Conservation (phyloP, 2,113 vertebrate species). For the Micromys minutus region DNA sequence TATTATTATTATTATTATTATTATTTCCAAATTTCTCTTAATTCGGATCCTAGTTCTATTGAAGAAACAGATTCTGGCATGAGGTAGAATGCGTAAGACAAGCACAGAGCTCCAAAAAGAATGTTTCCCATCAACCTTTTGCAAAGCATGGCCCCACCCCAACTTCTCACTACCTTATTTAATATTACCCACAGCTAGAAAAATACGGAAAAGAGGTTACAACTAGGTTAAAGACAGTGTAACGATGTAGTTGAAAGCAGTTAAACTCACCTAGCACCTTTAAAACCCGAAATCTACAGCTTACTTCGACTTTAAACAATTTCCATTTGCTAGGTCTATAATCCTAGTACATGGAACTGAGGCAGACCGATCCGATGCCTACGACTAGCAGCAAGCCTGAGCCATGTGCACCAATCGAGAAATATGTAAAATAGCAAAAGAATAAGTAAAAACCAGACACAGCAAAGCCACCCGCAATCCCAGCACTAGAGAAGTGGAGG, state of each 20-base stretch:
- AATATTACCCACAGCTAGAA: constrained; percentile 37
- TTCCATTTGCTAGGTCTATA: not conserved
- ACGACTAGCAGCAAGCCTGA: not conserved
- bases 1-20: no score
- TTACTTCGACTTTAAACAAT: not conserved
- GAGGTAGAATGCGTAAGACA: not conserved
- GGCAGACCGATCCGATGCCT: not conserved
- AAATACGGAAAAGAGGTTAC: constrained; percentile 11
- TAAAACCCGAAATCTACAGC: not conserved
- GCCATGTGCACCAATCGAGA: not conserved
- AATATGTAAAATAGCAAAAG: not conserved
- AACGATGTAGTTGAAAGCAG: not conserved
- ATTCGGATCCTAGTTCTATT: not conserved
- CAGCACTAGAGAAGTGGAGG: not conserved
- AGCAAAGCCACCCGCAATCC: not conserved
- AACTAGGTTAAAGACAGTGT: constrained; percentile 15
- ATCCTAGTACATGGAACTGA: not conserved
- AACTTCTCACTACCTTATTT: not conserved
- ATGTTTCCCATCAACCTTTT: not conserved
- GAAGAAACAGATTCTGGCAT: not conserved
- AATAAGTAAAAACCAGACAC: not conserved
- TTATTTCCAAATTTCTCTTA: constrained; percentile 22
- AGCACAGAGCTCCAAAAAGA: not conserved
- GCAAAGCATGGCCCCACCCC: not conserved
- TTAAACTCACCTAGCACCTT: not conserved